phyloP scores from a whole-genome alignment of 2,888 invertebrate genomes.

The Poecilus cupreus region DNA sequence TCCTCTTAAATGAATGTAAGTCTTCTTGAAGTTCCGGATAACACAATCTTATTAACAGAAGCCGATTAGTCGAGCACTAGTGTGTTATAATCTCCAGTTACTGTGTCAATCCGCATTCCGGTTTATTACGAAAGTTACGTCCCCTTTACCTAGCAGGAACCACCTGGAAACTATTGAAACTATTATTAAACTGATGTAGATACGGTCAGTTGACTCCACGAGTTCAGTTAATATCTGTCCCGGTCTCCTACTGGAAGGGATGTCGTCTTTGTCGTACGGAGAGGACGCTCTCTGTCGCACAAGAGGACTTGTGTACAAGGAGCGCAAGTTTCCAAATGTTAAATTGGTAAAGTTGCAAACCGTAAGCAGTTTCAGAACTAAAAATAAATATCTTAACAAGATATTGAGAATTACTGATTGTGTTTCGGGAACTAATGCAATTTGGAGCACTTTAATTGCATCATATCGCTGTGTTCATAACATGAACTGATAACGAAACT shows the following conservation, averaged over 20 bases:
- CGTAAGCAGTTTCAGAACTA: conserved; percentile 14
- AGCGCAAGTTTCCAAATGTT: conserved; percentile 20
- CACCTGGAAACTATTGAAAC: conserved; percentile 50
- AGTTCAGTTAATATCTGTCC: conserved; percentile 53
- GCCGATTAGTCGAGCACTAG: conserved; percentile 35
- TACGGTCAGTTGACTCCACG: conserved; percentile 54
- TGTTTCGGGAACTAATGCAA: conserved; percentile 8
- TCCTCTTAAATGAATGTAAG: conserved; percentile 7
- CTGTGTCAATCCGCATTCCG: conserved; percentile 13
- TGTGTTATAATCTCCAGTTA: conserved; percentile 31
- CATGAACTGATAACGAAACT: too few relatives aligned
- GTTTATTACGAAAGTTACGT: conserved; percentile 45
- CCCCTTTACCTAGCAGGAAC: background rate
- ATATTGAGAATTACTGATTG: conserved; percentile 31
- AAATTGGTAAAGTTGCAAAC: conserved; percentile 32
- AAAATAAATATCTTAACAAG: conserved; percentile 38
- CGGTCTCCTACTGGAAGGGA: background rate
- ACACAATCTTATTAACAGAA: conserved; percentile 37
- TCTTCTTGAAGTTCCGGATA: conserved; percentile 35
- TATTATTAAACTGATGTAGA: conserved; percentile 52
- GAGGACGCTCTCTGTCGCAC: background rate
- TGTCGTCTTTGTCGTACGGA: background rate
- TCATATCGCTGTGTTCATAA: too few relatives aligned
- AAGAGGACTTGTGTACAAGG: conserved; percentile 1
- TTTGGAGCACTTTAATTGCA: background rate